Base-by-base conservation (phyloP, 2,888 invertebrate genomes). In the Therioaphis trifolii region DNA sequence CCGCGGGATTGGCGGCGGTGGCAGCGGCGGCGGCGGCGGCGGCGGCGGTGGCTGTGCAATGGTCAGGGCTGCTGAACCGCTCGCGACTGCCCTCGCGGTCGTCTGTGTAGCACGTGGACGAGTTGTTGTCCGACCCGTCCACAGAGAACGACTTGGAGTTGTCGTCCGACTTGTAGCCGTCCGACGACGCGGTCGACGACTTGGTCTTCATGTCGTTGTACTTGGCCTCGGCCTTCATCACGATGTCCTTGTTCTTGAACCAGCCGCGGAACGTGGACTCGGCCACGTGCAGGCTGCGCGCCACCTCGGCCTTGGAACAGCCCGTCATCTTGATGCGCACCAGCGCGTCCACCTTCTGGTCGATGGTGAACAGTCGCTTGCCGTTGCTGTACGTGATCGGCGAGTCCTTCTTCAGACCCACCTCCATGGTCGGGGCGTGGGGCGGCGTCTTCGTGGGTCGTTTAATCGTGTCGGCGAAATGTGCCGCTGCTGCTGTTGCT, bases 241-340 rank as follows among this genome's bases (percentile, higher is more conserved):
- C 82, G n/a, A 82, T 82, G 63, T 82, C 82, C 24, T 82, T 82
- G 63, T 82, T 82, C 35, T 82, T 82, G 55, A 82, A 82, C 82
- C 82, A 82, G 12, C 82, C 82, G 24, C 82, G 82, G 35, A 82
- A 82, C 35, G 82, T 82, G 21, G 82, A 82, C 82, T 82, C 82
- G 35, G 82, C 82, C 63, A 82, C 82, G 49, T 82, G 82, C 63
- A 82, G 49, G 72, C 82, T 82, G 49, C 82, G 24, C 63, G 82
- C 82, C 63, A 82, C 82, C n/a, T 82, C 82, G 35, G 82, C 82
- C 49, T 82, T 82, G 15, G 82, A 82, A 12, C 82, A 82, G 3
- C 82, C 82, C 5, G 82, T 82, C 82, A 82, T 82, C n/a, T 82
- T 82, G 63, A 82, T 82, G 61, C 82, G 82, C 29, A 82, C 82